Evolutionary conservation across 2,888 invertebrate species (phyloP).

Genomic region (Heliconius ethilla): DNA sequence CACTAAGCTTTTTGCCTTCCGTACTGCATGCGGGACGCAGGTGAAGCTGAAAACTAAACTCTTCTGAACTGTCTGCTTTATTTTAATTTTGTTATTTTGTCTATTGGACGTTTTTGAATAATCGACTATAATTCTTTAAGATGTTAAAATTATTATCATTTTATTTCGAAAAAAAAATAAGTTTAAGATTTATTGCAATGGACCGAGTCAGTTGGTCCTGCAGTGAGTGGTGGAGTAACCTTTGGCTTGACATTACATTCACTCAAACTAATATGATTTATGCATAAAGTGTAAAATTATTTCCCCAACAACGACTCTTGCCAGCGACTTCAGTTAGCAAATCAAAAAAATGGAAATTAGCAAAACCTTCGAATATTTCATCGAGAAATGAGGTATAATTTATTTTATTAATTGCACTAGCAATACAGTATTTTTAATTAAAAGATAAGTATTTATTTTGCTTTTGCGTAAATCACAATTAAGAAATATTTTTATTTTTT

Average conservation of each 20-base stretch:
- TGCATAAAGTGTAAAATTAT: constrained; percentile 2
- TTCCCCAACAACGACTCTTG: not conserved
- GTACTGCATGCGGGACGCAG: too few relatives aligned
- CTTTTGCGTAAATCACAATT: not conserved
- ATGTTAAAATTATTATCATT: too few relatives aligned
- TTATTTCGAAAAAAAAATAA: not conserved
- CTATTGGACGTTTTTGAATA: too few relatives aligned
- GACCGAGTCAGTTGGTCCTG: constrained; percentile 20
- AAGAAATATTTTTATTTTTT: constrained; percentile 5
- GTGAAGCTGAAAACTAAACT: too few relatives aligned
- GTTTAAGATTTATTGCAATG: constrained; percentile 6
- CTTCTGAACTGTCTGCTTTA: too few relatives aligned
- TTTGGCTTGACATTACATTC: constrained; percentile 66
- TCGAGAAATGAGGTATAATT: constrained; percentile 2
- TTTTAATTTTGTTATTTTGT: too few relatives aligned
- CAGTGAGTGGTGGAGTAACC: constrained; percentile 51
- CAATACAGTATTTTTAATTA: constrained; percentile 9
- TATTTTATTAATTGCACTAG: not conserved
- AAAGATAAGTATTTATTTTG: constrained; percentile 1
- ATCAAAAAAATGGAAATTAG: not conserved
- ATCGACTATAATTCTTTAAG: too few relatives aligned
- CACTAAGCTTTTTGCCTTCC: too few relatives aligned
- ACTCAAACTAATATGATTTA: constrained; percentile 45
- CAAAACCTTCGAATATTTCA: constrained; percentile 12
- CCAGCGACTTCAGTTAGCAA: not conserved